Evolutionary conservation across 2,888 invertebrate genomes (phyloP), one percentile per base, ranked within the genome.

Genomic region (Sphaerophoria rueppellii): DNA sequence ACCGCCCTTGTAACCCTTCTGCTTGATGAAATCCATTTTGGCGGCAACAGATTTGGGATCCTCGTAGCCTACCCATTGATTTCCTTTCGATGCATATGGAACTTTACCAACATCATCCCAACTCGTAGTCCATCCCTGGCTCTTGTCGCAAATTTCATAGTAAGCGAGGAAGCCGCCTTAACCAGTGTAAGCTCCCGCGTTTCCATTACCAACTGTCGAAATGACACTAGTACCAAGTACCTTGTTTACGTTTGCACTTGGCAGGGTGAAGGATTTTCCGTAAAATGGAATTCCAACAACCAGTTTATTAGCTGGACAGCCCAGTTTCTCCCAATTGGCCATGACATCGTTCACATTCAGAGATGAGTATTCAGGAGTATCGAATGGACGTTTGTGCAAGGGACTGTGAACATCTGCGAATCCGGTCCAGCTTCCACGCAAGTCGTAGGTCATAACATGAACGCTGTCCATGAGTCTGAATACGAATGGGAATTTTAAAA

Each of bases 241-340:
- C 89, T 97, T 96, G 92, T 97, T 96, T 87, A 93, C 96, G 91
- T 96, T 97, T n/a, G 97, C 95, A 72, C 93, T 94, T 71, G 96
- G 95, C 32, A 98, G 92, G 0, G 97, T 97, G 90, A 95, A 98
- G 0, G 96, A 95, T 73, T 97, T 94, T 0, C 97, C 98, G 90
- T 98, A 98, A 92, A 97, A 97, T 0, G 98, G 97, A 71, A 97
- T 94, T n/a, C 98, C 98, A 2, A 98, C 96, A 0, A 98, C 95
- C 50, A 98, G 92, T 91, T 97, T 97, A 91, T 97, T 95, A 1
- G 96, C 94, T 0, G 96, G 95, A 87, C 98, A 97, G 3, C 98
- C 98, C 92, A 95, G 95, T 88, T 96, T 95, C 87, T 96, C 97
- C 98, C 98, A 98, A n/a, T 98, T 92, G 80, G 95, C 93, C 14